Conservation (phyloP, 2,888 invertebrate genomes). For the Periphyllus acericola region DNA sequence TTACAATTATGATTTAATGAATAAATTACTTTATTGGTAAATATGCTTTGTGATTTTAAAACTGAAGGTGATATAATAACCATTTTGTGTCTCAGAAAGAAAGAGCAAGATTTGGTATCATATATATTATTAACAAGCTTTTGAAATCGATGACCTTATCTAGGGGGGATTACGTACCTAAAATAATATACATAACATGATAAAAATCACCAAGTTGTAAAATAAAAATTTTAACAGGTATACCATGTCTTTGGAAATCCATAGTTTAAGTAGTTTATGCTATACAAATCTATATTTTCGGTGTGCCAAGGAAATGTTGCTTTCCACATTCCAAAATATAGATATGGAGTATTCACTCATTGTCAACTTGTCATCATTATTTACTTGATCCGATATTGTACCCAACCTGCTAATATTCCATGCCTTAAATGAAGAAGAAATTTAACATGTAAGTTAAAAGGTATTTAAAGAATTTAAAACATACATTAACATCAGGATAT, state of each 20-base stretch:
- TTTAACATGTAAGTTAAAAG: too few relatives aligned
- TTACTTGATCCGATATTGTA: constrained; percentile 93
- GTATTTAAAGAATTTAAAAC: constrained; percentile 63
- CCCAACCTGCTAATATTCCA: constrained; percentile 97
- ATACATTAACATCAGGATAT: constrained; percentile 83
- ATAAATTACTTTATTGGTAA: constrained; percentile 89
- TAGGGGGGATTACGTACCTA: constrained; percentile 93
- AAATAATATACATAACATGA: constrained; percentile 64
- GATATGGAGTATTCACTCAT: constrained; percentile 99
- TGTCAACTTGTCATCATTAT: constrained; percentile 92
- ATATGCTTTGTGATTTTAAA: constrained; percentile 91
- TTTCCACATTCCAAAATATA: constrained; percentile 99
- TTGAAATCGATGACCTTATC: constrained; percentile 94
- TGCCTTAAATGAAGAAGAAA: constrained; percentile 68
- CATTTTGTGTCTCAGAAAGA: constrained; percentile 93
- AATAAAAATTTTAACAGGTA: too few relatives aligned
- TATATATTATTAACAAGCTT: constrained; percentile 89
- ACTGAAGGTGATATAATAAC: constrained; percentile 98
- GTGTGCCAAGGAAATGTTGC: constrained; percentile 99
- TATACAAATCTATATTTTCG: constrained; percentile 99
- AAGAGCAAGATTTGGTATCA: constrained; percentile 86
- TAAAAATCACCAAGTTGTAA: too few relatives aligned
- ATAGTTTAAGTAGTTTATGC: constrained; percentile 98
- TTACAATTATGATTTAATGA: too few relatives aligned
- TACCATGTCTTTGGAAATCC: constrained; percentile 95